phyloP scores from a whole-genome alignment of 1,140 invertebrate genomes.

The Drosophila littoralis region DNA sequence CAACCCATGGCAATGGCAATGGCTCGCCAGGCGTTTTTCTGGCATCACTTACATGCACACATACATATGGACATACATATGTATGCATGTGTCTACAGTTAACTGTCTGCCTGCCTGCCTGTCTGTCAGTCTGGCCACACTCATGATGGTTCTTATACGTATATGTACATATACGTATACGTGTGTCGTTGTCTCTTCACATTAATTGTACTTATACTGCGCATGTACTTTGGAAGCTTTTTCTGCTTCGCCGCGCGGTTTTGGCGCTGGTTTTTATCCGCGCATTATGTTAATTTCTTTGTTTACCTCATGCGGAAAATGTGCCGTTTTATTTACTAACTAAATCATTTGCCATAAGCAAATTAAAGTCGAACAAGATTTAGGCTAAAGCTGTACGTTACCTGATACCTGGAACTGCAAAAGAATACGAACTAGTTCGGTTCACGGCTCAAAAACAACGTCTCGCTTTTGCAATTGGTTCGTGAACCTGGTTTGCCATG shows the following conservation, averaged over 20 bases:
- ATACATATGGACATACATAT: not conserved
- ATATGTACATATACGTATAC: not conserved
- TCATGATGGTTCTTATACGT: slow-evolving; percentile 12
- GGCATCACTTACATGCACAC: slow-evolving; percentile 16
- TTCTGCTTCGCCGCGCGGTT: slow-evolving; percentile 21
- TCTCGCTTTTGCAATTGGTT: not conserved
- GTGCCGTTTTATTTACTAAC: slow-evolving; percentile 36
- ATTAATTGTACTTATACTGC: slow-evolving; percentile 39
- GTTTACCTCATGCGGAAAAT: slow-evolving; percentile 33
- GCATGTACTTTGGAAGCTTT: slow-evolving; percentile 25
- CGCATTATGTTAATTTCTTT: slow-evolving; percentile 42
- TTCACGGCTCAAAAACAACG: not conserved
- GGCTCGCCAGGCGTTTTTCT: slow-evolving; percentile 52
- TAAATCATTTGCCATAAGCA: slow-evolving; percentile 16
- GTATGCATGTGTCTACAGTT: not conserved
- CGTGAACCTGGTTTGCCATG: no score
- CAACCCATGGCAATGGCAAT: slow-evolving; percentile 57
- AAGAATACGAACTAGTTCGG: not conserved
- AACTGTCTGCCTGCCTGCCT: not conserved
- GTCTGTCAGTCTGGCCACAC: slow-evolving; percentile 29
- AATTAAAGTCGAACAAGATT: slow-evolving; percentile 5
- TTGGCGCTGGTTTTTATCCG: slow-evolving; percentile 19
- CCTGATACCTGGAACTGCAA: not conserved
- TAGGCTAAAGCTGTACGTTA: not conserved
- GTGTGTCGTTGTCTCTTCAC: slow-evolving; percentile 13